phyloP scores from a whole-genome alignment of 1,140 invertebrate species.

The Lepidostoma basale region DNA sequence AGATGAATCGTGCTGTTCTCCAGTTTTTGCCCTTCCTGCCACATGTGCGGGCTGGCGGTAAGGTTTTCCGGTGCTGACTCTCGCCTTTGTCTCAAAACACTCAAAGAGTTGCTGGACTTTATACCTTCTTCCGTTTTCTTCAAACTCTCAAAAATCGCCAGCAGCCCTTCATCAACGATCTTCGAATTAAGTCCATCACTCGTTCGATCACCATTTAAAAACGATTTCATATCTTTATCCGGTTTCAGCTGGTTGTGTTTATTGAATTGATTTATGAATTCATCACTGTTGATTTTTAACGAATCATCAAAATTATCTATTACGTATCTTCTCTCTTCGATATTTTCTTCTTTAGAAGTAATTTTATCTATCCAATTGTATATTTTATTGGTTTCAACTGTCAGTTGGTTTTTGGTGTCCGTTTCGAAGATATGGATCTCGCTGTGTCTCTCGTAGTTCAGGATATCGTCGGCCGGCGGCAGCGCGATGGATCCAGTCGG shows the following conservation, averaged over 20 bases:
- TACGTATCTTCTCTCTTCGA: neutral
- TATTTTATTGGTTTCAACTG: neutral
- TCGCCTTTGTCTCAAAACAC: neutral
- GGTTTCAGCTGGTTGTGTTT: neutral
- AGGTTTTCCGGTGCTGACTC: conserved; percentile 11
- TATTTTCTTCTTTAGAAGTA: neutral
- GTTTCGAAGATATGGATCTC: conserved; percentile 7
- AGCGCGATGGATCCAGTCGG: conserved; percentile 36
- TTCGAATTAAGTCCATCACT: neutral
- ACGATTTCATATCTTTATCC: neutral
- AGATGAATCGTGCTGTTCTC: neutral
- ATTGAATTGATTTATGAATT: neutral
- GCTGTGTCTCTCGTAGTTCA: neutral
- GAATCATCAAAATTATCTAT: neutral
- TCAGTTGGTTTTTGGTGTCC: neutral
- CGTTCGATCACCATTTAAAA: neutral
- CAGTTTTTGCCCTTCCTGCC: neutral
- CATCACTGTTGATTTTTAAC: conserved; percentile 6
- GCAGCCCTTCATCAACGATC: neutral
- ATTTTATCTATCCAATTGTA: neutral
- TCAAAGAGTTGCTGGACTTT: neutral
- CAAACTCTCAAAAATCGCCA: neutral
- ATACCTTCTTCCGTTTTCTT: neutral
- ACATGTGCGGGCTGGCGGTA: neutral
- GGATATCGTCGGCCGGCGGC: conserved; percentile 18